Evolutionary conservation across 23 tunicate genomes (phyloP).

Genomic region (Phallusia fumigata): DNA sequence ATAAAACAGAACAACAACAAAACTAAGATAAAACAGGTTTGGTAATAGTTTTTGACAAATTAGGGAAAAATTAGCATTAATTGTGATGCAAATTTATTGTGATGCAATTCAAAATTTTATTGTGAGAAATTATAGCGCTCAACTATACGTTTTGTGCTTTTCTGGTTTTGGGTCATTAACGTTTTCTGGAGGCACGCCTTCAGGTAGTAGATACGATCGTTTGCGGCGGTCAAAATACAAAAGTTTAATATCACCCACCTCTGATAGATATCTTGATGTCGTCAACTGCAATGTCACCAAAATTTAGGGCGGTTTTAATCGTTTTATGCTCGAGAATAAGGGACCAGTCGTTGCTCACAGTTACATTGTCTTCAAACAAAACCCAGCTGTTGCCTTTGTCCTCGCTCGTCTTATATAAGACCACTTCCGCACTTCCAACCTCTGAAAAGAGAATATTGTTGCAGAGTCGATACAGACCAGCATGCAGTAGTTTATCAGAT

Average conservation of each 20-base stretch:
- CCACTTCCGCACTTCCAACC: constrained; percentile 10
- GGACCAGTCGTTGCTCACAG: constrained; percentile 35
- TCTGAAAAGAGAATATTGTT: constrained; percentile 10
- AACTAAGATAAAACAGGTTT: background rate
- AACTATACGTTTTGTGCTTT: too few species aligned
- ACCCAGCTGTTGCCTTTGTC: constrained; percentile 54
- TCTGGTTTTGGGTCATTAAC: too few species aligned
- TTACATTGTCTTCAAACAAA: background rate
- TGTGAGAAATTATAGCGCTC: too few species aligned
- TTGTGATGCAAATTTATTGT: too few species aligned
- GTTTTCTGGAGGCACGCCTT: too few species aligned
- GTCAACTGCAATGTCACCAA: constrained; percentile 82
- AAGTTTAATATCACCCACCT: background rate
- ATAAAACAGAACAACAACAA: background rate
- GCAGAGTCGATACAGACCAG: background rate
- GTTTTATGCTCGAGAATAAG: constrained; percentile 60
- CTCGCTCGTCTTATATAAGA: constrained; percentile 14
- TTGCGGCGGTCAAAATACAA: too few species aligned
- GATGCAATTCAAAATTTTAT: too few species aligned
- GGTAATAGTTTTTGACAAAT: too few species aligned
- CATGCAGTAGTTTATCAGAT: too few species aligned
- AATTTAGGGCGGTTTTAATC: constrained; percentile 19
- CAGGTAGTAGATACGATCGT: too few species aligned
- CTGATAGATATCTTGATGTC: constrained; percentile 40
- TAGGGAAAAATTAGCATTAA: too few species aligned